Evolutionary conservation across 2,113 vertebrate genomes (phyloP).

Genomic region (Indicator maculatus): DNA sequence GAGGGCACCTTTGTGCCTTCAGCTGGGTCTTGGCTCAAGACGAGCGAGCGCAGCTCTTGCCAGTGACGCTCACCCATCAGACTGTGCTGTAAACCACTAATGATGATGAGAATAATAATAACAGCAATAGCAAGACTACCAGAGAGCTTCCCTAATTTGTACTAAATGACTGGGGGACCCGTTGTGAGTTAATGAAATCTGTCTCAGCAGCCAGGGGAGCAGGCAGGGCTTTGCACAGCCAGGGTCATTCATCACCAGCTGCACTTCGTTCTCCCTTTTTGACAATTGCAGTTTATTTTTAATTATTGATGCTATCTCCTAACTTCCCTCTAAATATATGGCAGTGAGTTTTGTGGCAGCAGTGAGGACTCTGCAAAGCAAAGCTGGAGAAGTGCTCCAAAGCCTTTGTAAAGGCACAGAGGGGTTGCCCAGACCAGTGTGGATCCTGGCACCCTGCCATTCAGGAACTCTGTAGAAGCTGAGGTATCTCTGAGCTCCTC

Average conservation of each 20-base stretch:
- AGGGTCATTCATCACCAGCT: slow-evolving; percentile 9
- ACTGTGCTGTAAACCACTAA: not conserved
- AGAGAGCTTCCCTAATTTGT: not conserved
- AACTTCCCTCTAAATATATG: not conserved
- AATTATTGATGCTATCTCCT: slow-evolving; percentile 13
- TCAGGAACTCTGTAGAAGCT: rapidly evolving
- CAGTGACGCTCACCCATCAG: rapidly evolving
- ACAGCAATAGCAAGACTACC: not conserved
- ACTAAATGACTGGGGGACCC: not conserved
- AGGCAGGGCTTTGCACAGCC: not conserved
- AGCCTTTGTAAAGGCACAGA: not conserved
- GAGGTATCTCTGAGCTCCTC: not conserved
- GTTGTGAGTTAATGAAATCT: not conserved
- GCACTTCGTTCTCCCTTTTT: not conserved
- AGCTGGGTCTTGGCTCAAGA: not conserved
- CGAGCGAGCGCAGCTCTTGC: not conserved
- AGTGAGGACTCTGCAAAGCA: not conserved
- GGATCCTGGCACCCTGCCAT: rapidly evolving
- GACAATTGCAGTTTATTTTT: slow-evolving; percentile 25
- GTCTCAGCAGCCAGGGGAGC: not conserved
- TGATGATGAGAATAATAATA: not conserved
- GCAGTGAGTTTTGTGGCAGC: not conserved
- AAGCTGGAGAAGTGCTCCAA: not conserved
- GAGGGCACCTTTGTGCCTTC: not conserved
- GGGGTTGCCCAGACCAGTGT: rapidly evolving